Evolutionary conservation across 1,140 invertebrate species (phyloP), one percentile per base, ranked within the genome.

Genomic region (Anastatus disparis): DNA sequence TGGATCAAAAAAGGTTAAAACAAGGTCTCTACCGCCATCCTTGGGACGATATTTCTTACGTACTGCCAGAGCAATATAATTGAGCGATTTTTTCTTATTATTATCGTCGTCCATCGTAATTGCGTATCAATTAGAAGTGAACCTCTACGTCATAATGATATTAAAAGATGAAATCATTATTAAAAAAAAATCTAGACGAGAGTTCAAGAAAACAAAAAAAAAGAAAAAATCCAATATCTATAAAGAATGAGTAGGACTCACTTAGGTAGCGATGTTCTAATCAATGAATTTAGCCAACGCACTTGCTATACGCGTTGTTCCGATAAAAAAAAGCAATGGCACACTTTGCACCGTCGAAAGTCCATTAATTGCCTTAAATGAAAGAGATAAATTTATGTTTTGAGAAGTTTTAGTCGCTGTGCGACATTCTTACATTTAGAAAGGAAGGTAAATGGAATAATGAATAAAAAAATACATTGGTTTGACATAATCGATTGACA

Each of bases 31-130:
- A 99, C 86, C 92, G 98, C 76, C 98, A 99, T 87, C 98, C 98
- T 15, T 99, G 98, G 98, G 98, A 99, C 84, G 98, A 99, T 83
- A 99, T 99, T 85, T 97, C 95, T 6, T 99, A 99, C 83, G 95
- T 99, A 78, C 89, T 99, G 78, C 94, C 95, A 2, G 95, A 97
- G 77, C 90, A 91, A 77, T 91, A 91, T 69, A 85, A 85, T 67
- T 85, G 74, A 81, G 63, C 40, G 55, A 38, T 63, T 22, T 52
- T 26, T 15, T 15, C 35, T 46, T 17, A 29, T 38, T 70, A 15
- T 31, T 59, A 46, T 71, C 38, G 24, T 53, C 59, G 40, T 56
- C 61, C 68, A 64, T 64, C 68, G 20, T 71, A 65, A 71, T 65
- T 17, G 42, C 46, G 55, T 55, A 62, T 62, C 6, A 62, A 55